These are phyloP conservation scores for Eidolon helvum DNA, from an alignment of 2,113 vertebrate genomes.

Conservation along the genomic window DNA sequence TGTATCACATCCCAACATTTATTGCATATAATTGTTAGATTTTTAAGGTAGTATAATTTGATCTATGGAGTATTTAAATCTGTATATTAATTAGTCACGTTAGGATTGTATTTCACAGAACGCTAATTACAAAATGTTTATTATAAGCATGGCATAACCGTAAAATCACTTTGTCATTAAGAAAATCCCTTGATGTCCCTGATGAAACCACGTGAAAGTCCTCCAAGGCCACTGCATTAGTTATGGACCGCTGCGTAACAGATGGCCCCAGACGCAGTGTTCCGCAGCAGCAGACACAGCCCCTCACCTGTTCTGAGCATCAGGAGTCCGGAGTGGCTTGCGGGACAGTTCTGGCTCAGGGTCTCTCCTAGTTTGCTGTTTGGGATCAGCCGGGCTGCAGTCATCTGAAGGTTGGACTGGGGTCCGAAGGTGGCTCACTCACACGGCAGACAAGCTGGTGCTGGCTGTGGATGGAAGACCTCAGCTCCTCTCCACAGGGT, in stretches of 20 bases:
- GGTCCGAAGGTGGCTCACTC: neutral
- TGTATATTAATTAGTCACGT: neutral
- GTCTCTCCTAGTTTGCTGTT: neutral
- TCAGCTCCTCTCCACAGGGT: no score
- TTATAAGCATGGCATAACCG: neutral
- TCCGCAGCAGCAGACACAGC: neutral
- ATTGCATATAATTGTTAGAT: neutral
- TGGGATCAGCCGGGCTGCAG: neutral
- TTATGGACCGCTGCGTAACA: neutral
- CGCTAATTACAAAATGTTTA: neutral
- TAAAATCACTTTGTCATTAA: neutral
- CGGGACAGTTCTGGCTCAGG: neutral
- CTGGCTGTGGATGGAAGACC: neutral
- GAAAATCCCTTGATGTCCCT: neutral
- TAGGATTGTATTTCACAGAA: neutral
- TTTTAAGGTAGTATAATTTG: neutral
- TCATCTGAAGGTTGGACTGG: neutral
- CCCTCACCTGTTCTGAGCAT: neutral
- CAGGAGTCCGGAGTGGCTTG: neutral
- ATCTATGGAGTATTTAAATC: neutral
- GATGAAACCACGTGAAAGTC: neutral
- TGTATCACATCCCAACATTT: neutral
- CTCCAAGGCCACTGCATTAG: no score
- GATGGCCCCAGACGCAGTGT: neutral
- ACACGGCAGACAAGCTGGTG: rapidly evolving